Evolutionary conservation across 2,888 invertebrate genomes (phyloP).

Genomic region (Nysson spinosus): DNA sequence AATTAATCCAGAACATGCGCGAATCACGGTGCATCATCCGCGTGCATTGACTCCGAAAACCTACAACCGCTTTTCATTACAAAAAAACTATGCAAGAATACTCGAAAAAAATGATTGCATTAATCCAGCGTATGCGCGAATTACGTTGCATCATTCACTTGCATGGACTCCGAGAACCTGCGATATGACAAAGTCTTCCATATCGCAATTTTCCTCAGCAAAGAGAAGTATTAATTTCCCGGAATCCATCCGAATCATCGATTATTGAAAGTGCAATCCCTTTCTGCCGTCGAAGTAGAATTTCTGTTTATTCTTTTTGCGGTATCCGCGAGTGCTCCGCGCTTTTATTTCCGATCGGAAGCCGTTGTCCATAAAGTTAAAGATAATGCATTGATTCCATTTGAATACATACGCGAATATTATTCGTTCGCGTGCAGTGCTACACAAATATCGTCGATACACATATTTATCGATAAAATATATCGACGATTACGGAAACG

Average conservation of each 20-base stretch:
- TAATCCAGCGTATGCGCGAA: too few species aligned
- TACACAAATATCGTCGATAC: conserved; percentile 45
- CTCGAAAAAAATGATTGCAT: too few species aligned
- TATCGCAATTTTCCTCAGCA: neutral
- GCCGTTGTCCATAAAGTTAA: conserved; percentile 36
- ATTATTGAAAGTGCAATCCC: conserved; percentile 41
- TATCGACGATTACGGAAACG: neutral
- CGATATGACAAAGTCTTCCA: conserved; percentile 8
- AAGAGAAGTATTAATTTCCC: conserved; percentile 28
- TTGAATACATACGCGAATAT: neutral
- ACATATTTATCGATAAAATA: conserved; percentile 51
- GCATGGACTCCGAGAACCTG: too few species aligned
- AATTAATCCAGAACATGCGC: too few species aligned
- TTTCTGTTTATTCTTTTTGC: conserved; percentile 25
- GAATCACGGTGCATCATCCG: too few species aligned
- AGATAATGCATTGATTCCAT: conserved; percentile 49
- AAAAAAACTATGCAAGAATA: too few species aligned
- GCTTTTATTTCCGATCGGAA: conserved; percentile 53
- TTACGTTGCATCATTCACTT: too few species aligned
- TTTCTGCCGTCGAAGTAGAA: conserved; percentile 30
- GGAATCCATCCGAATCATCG: conserved; percentile 25
- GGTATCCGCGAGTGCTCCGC: conserved; percentile 5
- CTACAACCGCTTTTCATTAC: too few species aligned
- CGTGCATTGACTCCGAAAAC: too few species aligned
- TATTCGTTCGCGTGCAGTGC: neutral